phyloP scores from a whole-genome alignment of 2,113 vertebrate species.

The Phyllopteryx taeniolatus region DNA sequence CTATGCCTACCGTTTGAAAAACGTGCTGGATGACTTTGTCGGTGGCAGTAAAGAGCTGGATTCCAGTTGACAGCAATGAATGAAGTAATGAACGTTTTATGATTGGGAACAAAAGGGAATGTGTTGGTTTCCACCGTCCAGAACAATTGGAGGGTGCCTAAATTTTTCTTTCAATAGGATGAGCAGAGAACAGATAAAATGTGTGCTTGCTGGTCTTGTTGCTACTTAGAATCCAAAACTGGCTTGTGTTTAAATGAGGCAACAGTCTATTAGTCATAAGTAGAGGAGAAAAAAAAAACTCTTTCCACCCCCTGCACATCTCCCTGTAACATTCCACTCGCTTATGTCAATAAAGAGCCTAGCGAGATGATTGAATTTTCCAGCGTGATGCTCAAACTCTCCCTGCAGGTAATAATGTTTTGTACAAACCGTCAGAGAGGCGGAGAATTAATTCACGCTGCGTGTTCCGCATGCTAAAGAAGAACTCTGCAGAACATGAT shows the following conservation, averaged over 20 bases:
- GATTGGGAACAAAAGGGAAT: too few relatives aligned
- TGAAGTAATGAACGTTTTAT: neutral
- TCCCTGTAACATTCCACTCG: constrained; percentile 21
- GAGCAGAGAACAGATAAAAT: neutral
- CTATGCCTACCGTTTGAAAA: too few relatives aligned
- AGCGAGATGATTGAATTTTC: constrained; percentile 58
- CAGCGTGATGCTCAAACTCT: constrained; percentile 23
- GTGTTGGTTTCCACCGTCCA: neutral
- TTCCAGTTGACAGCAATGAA: too few relatives aligned
- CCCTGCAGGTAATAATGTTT: constrained; percentile 40
- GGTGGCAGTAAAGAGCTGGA: too few relatives aligned
- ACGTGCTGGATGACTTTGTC: too few relatives aligned
- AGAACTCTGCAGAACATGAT: constrained; percentile 14
- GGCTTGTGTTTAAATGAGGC: constrained; percentile 5
- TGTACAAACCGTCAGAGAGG: constrained; percentile 37
- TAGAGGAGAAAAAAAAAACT: constrained; percentile 18
- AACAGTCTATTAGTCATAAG: constrained; percentile 31
- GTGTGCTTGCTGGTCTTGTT: neutral
- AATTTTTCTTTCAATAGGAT: neutral
- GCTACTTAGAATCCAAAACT: constrained; percentile 51
- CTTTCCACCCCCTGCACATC: neutral
- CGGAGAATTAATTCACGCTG: constrained; percentile 54
- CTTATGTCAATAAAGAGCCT: constrained; percentile 55
- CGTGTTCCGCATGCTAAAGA: constrained; percentile 61
- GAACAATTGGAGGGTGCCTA: neutral